phyloP scores from a whole-genome alignment of 1,140 invertebrate genomes.

The Hermetia illucens region DNA sequence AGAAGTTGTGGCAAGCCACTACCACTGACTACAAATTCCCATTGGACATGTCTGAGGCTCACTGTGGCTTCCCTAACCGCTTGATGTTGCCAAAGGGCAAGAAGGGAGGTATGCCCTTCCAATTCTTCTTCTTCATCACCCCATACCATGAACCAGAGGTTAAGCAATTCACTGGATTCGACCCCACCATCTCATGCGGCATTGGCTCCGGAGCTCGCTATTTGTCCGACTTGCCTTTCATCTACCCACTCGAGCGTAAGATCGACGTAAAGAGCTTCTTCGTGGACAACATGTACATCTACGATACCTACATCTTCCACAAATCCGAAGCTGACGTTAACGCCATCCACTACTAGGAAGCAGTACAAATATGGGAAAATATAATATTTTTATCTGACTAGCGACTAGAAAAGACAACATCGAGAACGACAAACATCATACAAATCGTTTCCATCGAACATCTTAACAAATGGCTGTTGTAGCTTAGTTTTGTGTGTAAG shows the following conservation, averaged over 20 bases:
- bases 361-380: too few species aligned
- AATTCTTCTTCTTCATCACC: slow-evolving; percentile 41
- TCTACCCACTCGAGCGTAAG: slow-evolving; percentile 51
- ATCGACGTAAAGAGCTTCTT: slow-evolving; percentile 35
- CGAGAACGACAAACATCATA: too few species aligned
- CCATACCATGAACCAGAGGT: slow-evolving; percentile 28
- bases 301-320: slow-evolving; percentile 43
- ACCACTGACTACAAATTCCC: slow-evolving; percentile 24
- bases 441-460: too few species aligned
- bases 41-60: slow-evolving; percentile 24
- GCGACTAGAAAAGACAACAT: too few species aligned
- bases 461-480: too few species aligned
- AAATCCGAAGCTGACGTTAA: slow-evolving; percentile 16
- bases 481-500: too few species aligned
- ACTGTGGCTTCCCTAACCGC: slow-evolving; percentile 43
- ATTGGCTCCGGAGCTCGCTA: slow-evolving; percentile 25
- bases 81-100: slow-evolving; percentile 44
- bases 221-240: slow-evolving; percentile 42
- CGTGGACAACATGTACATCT: slow-evolving; percentile 40
- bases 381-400: too few species aligned
- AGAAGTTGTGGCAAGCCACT: slow-evolving; percentile 29
- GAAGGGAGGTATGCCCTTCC: slow-evolving; percentile 40
- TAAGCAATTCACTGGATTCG: slow-evolving; percentile 22
- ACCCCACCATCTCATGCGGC: slow-evolving; percentile 21
- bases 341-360: too few species aligned